Evolutionary conservation across 2,113 vertebrate genomes (phyloP), one percentile per base, ranked within the genome.

Genomic region (Callospermophilus lateralis): DNA sequence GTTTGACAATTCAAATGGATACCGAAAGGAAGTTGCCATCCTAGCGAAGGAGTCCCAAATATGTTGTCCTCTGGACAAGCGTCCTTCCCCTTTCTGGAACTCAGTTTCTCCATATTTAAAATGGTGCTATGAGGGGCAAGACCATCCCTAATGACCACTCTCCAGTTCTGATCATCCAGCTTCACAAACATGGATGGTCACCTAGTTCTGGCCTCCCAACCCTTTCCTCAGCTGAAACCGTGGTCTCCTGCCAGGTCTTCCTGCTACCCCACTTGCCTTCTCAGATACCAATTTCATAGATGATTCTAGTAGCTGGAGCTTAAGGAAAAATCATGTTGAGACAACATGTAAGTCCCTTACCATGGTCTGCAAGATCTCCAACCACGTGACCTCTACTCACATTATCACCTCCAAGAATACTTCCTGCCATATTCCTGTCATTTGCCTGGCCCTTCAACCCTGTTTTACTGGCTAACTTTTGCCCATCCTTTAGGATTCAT

Each of bases 51-150:
- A 9, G 80, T 81, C 74, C 6, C 81, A 77, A 70, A 67, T 13
- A 34, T 28, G 63, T 0, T 70, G 45, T 16, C 37, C 34, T 65
- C 48, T 51, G 86, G 61, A 65, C 68, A 81, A 88, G 6, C 1
- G 6, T 78, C 30, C 39, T 37, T 48, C 5, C 28, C 16, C n/a
- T 87, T 42, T 70, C 63, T 15, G 8, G 84, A 61, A 45, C 28
- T 84, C 80, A 58, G 65, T 42, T 91, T 89, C 37, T n/a, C 76
- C 30, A 6, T 79, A 67, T 91, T 87, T 72, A 80, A 84, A 61
- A 76, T 1, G 9, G 26, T 37, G 26, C 45, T 3, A 6, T 19
- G 39, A 12, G 58, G 80, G 20, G 4, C 37, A 45, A 53, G 34
- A n/a, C 3, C 2, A 58, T 84, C n/a, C 37, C 39, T 24, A 24